A percentile compares a stretch with the other conserved stretches of the same genome.
Conservation (phyloP, 2,888 invertebrate genomes). For the Eilema depressum region DNA sequence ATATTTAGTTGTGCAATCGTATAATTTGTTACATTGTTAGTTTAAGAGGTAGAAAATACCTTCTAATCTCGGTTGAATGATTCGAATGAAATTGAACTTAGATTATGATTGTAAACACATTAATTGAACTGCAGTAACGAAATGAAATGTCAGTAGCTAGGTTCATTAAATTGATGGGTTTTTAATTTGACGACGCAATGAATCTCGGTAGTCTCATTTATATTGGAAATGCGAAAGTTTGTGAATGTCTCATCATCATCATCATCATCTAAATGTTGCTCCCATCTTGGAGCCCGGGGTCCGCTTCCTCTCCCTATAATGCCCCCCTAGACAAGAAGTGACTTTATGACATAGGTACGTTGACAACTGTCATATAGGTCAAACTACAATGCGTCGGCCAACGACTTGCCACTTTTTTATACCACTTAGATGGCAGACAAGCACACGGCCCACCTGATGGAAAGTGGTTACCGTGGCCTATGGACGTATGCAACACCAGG, state of each 20-base stretch:
- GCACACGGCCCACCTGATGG: no score
- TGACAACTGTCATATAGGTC: no score
- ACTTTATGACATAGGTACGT: no score
- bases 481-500: no score
- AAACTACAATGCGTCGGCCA: no score
- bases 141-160: not conserved
- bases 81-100: slow-evolving; percentile 9
- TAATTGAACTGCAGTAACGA: slow-evolving; percentile 11
- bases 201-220: not conserved
- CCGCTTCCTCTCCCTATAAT: no score
- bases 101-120: slow-evolving; percentile 14
- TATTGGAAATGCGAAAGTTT: not conserved
- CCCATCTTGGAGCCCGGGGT: no score
- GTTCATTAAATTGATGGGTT: not conserved
- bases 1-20: slow-evolving; percentile 43
- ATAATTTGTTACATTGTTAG: slow-evolving; percentile 46
- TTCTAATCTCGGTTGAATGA: slow-evolving; percentile 11
- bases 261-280: no score
- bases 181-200: not conserved
- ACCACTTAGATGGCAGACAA: no score
- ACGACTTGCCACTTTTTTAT: no score
- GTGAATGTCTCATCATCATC: not conserved
- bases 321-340: no score
- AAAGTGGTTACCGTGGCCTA: no score
- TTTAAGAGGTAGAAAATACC: slow-evolving; percentile 30